These are phyloP conservation scores for Agrotis puta DNA, from an alignment of 2,888 invertebrate genomes.

Conservation along the genomic window DNA sequence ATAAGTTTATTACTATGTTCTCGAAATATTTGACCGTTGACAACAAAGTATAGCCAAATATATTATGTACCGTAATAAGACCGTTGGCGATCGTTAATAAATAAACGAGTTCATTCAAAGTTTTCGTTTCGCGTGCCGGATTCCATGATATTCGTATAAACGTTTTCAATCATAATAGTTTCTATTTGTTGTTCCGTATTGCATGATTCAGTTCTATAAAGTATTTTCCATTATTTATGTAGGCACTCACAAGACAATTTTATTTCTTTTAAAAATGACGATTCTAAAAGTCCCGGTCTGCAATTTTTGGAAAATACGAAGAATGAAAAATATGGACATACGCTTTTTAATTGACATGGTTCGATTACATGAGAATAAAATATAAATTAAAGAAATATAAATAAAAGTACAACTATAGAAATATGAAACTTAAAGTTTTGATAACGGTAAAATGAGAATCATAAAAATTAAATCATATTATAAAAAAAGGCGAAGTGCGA, in stretches of 20 bases:
- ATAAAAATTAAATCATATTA: too few species aligned
- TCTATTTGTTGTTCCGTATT: conserved; percentile 30
- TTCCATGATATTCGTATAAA: conserved; percentile 34
- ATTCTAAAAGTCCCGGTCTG: too few species aligned
- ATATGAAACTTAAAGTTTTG: too few species aligned
- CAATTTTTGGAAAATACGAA: too few species aligned
- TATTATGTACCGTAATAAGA: neutral
- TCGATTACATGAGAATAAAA: too few species aligned
- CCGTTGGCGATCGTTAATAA: conserved; percentile 28
- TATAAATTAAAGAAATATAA: too few species aligned
- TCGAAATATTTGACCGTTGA: neutral
- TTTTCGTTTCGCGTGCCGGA: conserved; percentile 32
- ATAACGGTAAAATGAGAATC: too few species aligned
- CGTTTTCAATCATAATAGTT: conserved; percentile 45
- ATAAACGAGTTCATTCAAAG: conserved; percentile 40
- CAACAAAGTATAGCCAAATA: neutral
- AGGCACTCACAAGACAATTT: conserved; percentile 4
- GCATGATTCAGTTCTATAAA: conserved; percentile 49
- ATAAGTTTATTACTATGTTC: neutral
- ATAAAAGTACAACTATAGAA: too few species aligned
- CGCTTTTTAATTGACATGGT: too few species aligned
- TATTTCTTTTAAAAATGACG: conserved; percentile 5
- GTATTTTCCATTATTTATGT: conserved; percentile 10
- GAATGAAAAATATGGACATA: too few species aligned
- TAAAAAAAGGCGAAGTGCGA: too few species aligned